Percentiles rank a stretch among this genome's conserved stretches.
phyloP scores from a whole-genome alignment of 1,140 invertebrate genomes.

The Drosophila asahinai region DNA sequence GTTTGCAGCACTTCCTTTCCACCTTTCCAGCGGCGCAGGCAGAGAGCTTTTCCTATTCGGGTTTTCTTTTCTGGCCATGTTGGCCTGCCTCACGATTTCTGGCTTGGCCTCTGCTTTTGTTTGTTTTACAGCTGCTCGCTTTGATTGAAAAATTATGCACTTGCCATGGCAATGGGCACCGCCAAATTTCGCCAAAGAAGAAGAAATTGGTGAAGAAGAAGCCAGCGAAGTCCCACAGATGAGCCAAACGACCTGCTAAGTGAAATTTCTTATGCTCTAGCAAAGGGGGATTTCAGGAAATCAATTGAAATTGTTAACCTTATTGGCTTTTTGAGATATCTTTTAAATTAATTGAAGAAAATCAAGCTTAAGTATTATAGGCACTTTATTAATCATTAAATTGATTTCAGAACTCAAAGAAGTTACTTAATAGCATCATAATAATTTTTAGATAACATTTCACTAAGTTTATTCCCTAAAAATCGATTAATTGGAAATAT shows the following conservation, averaged over 20 bases:
- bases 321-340: neutral
- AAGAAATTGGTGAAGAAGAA: slow-evolving; percentile 20
- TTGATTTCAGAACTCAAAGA: neutral
- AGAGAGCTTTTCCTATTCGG: slow-evolving; percentile 43
- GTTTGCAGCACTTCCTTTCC: slow-evolving; percentile 57
- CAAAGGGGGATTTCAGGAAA: neutral
- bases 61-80: slow-evolving; percentile 56
- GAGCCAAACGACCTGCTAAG: slow-evolving; percentile 29
- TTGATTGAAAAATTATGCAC: slow-evolving; percentile 84
- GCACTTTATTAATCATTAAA: neutral
- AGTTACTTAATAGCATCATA: too few species aligned
- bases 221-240: slow-evolving; percentile 28
- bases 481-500: neutral
- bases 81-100: slow-evolving; percentile 50
- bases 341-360: neutral
- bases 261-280: slow-evolving; percentile 47
- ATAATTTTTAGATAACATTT: too few species aligned
- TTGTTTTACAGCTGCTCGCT: slow-evolving; percentile 79
- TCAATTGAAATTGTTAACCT: neutral
- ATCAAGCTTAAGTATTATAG: too few species aligned
- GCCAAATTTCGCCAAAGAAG: slow-evolving; percentile 65
- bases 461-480: neutral
- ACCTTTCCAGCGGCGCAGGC: neutral
- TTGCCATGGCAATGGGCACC: slow-evolving; percentile 79
- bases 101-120: slow-evolving; percentile 52